phyloP scores from a whole-genome alignment of 2,888 invertebrate species.

The Drepanosiphum platanoidis region DNA sequence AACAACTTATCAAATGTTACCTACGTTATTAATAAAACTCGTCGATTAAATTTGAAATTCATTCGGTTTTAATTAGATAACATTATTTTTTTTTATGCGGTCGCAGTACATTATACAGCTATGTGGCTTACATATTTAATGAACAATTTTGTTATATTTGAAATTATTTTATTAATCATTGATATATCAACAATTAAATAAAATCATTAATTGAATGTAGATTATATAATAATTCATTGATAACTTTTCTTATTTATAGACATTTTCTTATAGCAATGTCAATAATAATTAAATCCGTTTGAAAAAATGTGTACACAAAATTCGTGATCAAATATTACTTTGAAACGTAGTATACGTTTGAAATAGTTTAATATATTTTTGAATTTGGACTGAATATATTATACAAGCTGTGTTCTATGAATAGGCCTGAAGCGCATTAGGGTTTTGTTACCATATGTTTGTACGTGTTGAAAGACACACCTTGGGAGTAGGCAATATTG shows the following conservation, averaged over 20 bases:
- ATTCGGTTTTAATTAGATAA: background rate
- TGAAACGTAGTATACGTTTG: constrained; percentile 5
- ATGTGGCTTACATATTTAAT: background rate
- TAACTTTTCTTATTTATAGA: too few relatives aligned
- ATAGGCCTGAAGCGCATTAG: constrained; percentile 29
- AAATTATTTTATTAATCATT: too few relatives aligned
- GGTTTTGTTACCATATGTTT: constrained; percentile 37
- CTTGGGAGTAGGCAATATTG: constrained; percentile 23
- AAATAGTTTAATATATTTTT: background rate
- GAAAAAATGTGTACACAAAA: background rate
- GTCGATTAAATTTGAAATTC: background rate
- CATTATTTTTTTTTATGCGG: background rate
- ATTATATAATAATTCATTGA: too few relatives aligned
- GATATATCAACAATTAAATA: too few relatives aligned
- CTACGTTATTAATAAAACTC: background rate
- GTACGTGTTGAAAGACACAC: constrained; percentile 30
- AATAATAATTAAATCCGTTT: background rate
- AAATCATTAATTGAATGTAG: too few relatives aligned
- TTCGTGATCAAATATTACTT: background rate
- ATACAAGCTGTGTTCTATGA: constrained; percentile 18
- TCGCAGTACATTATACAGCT: background rate
- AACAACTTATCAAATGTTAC: background rate
- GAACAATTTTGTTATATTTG: background rate
- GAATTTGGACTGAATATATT: constrained; percentile 10
- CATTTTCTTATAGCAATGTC: background rate